phyloP scores from a whole-genome alignment of 2,797 vertebrate species.

The Streptopelia turtur region DNA sequence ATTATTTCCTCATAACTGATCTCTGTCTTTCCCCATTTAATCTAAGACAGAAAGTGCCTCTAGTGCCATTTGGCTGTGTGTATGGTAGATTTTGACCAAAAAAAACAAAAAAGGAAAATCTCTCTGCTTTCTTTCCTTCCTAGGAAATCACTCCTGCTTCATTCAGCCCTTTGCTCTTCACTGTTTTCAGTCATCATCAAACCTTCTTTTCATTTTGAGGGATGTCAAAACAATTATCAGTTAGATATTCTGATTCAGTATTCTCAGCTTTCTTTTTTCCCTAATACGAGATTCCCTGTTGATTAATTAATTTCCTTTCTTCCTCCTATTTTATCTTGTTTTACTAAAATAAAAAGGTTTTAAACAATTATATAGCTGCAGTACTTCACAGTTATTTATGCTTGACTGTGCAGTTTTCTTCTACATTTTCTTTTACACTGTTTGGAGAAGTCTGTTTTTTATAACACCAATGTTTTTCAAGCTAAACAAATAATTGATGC shows the following conservation, averaged over 20 bases:
- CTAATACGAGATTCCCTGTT: neutral
- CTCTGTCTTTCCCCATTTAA: neutral
- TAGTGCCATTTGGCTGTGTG: neutral
- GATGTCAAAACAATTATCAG: neutral
- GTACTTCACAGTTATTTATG: neutral
- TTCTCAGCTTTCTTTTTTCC: neutral
- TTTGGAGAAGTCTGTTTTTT: neutral
- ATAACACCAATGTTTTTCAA: neutral
- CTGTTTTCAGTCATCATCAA: neutral
- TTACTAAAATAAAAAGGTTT: neutral
- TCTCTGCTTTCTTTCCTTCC: neutral
- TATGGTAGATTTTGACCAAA: neutral
- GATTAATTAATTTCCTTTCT: neutral
- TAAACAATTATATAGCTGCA: neutral
- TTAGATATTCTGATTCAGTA: neutral
- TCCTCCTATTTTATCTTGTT: neutral
- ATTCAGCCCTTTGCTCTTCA: neutral
- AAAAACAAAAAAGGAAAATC: neutral
- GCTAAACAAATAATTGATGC: conserved; percentile 17
- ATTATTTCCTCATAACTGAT: neutral
- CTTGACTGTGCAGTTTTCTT: neutral
- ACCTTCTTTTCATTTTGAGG: neutral
- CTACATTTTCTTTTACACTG: neutral
- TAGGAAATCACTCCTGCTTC: neutral
- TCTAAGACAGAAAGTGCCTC: neutral